Evolutionary conservation across 2,797 vertebrate genomes (phyloP).

Genomic region (Anniella stebbinsi): DNA sequence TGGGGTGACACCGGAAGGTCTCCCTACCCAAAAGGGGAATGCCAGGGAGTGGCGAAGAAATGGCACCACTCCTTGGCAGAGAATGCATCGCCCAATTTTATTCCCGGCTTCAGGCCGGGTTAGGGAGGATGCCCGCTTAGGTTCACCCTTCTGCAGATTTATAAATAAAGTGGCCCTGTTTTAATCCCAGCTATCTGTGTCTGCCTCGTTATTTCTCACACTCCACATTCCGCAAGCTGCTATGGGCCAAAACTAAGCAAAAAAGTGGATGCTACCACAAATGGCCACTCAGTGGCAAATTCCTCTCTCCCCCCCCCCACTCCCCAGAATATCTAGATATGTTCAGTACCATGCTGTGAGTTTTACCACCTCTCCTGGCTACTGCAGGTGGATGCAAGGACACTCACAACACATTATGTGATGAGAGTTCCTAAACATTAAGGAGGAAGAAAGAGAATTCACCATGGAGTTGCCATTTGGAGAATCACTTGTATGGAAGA

Average conservation of each 20-base stretch:
- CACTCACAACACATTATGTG: background rate
- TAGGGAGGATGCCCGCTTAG: too few species aligned
- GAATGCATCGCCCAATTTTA: too few species aligned
- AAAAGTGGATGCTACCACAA: background rate
- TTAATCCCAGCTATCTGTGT: too few species aligned
- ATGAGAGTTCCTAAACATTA: background rate
- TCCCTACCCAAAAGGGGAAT: too few species aligned
- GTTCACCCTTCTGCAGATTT: too few species aligned
- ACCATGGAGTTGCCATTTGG: background rate
- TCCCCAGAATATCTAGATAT: background rate
- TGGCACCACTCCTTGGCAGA: too few species aligned
- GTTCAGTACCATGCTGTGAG: background rate
- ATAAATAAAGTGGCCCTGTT: too few species aligned
- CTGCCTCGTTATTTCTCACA: too few species aligned
- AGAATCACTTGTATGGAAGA: background rate
- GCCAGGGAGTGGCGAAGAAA: too few species aligned
- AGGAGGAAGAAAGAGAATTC: background rate
- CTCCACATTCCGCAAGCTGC: too few species aligned
- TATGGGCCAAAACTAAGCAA: background rate
- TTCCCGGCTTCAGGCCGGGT: too few species aligned
- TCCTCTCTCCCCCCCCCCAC: background rate
- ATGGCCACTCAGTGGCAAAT: background rate
- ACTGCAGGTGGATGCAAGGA: background rate
- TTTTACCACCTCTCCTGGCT: background rate
- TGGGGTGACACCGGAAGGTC: too few species aligned